Evolutionary conservation across 2,797 vertebrate genomes (phyloP).

Genomic region (Paguma larvata): DNA sequence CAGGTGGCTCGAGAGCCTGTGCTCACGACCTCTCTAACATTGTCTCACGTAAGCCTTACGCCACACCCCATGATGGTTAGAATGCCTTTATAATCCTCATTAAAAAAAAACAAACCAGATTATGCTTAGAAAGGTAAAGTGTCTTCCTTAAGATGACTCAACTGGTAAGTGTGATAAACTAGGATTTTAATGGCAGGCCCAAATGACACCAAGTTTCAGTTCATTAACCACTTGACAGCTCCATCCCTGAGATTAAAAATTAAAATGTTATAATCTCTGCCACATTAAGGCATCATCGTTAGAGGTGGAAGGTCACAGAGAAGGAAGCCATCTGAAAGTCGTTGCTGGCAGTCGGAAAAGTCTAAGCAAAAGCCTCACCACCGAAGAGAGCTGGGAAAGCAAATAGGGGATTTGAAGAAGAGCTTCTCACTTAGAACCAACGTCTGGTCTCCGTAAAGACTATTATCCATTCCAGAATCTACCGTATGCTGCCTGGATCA

Average conservation of each 20-base stretch:
- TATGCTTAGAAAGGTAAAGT: background rate
- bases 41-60: background rate
- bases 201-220: background rate
- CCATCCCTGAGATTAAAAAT: background rate
- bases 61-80: background rate
- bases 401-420: background rate
- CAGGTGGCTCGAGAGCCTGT: background rate
- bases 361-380: background rate
- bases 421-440: slow-evolving; percentile 27
- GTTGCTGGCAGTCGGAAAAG: slow-evolving; percentile 40
- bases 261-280: background rate
- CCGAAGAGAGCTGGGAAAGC: background rate
- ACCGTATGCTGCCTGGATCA: background rate
- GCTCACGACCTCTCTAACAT: background rate
- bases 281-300: background rate
- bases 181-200: background rate
- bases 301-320: background rate
- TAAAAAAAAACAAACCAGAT: background rate
- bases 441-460: background rate
- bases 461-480: background rate
- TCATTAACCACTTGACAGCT: background rate
- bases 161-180: background rate
- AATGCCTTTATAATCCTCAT: background rate
- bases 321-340: background rate
- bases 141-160: background rate